A percentile compares a stretch with the other conserved stretches of the same genome.
Evolutionary conservation across 2,888 invertebrate species (phyloP).

Genomic region (Cephalotes varians): DNA sequence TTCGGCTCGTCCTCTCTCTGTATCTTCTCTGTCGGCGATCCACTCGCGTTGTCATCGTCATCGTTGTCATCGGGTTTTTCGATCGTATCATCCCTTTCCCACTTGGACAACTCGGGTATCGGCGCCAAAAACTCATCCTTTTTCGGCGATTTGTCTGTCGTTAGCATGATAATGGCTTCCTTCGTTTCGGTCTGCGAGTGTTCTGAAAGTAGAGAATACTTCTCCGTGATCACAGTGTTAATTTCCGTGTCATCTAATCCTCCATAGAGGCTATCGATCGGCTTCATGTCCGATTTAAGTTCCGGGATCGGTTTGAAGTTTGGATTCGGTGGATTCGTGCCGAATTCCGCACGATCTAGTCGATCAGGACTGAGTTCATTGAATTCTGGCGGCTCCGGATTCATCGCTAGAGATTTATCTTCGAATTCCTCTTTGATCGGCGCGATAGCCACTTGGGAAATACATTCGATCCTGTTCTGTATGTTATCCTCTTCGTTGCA

Average conservation of each 20-base stretch:
- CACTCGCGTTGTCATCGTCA: slow-evolving; percentile 87
- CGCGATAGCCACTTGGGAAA: slow-evolving; percentile 58
- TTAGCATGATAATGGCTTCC: slow-evolving; percentile 55
- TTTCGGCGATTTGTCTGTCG: slow-evolving; percentile 78
- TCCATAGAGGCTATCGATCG: slow-evolving; percentile 83
- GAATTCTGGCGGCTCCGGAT: slow-evolving; percentile 83
- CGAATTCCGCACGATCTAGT: slow-evolving; percentile 75
- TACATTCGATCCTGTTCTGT: slow-evolving; percentile 67
- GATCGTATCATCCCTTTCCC: slow-evolving; percentile 90
- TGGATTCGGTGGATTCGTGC: slow-evolving; percentile 83
- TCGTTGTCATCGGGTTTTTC: slow-evolving; percentile 85
- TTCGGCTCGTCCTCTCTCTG: slow-evolving; percentile 78
- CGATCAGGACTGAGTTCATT: slow-evolving; percentile 65
- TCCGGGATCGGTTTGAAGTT: slow-evolving; percentile 84
- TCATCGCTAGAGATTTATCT: slow-evolving; percentile 82
- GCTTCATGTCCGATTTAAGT: slow-evolving; percentile 77
- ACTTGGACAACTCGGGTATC: slow-evolving; percentile 94
- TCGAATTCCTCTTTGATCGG: slow-evolving; percentile 78
- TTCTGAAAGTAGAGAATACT: slow-evolving; percentile 78
- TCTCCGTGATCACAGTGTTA: slow-evolving; percentile 78
- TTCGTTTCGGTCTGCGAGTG: slow-evolving; percentile 69
- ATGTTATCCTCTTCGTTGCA: slow-evolving; percentile 58
- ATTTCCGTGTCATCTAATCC: slow-evolving; percentile 83
- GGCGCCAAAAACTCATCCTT: slow-evolving; percentile 90
- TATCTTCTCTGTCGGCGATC: slow-evolving; percentile 84